Evolutionary conservation across 2,113 vertebrate species (phyloP), one percentile per base, ranked within the genome.

Genomic region (Taxidea taxus): DNA sequence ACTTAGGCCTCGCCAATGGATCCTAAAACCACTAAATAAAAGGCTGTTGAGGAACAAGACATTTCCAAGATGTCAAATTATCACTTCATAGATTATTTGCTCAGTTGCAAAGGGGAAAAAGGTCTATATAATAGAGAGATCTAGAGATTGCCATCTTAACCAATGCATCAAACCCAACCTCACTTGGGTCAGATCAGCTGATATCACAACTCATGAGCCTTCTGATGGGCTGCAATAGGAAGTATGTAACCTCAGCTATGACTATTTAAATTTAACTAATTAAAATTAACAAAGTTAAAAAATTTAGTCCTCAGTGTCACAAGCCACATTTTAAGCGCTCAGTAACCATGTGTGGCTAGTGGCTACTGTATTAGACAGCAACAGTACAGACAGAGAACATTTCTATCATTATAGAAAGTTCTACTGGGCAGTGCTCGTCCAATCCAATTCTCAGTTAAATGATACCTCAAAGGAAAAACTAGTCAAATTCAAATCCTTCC

Each of bases 401-500:
- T 96, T 85, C 49, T 34, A 87, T 47, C 0, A 64, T 42, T 72
- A n/a, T 13, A 96, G 31, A 68, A 94, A 87, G 42, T 60, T 77
- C 47, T 49, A 23, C 2, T 56, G 16, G n/a, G 23, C 49, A 54
- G 18, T n/a, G 54, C 62, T 94, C 9, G 29, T 85, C 39, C 34
- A 68, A 80, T 77, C 8, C n/a, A 31, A 94, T 86, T 87, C 68
- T 49, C 72, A 96, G 47, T 90, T 78, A 92, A 90, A 84, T 25
- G 18, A 85, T 39, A 64, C 25, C 37, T 90, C 68, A 87, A 80
- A 95, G 72, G 87, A 80, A 92, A 25, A 87, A 92, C 64, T 47
- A 74, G 74, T 81, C 44, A 64, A 56, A 93, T 81, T 96, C 78
- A 75, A 54, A 94, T 88, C 89, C 92, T 62, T 70, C 68, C 84